Evolutionary conservation across 92 coral and sea anemone species (phyloP).

Genomic region (Porites cylindrica): DNA sequence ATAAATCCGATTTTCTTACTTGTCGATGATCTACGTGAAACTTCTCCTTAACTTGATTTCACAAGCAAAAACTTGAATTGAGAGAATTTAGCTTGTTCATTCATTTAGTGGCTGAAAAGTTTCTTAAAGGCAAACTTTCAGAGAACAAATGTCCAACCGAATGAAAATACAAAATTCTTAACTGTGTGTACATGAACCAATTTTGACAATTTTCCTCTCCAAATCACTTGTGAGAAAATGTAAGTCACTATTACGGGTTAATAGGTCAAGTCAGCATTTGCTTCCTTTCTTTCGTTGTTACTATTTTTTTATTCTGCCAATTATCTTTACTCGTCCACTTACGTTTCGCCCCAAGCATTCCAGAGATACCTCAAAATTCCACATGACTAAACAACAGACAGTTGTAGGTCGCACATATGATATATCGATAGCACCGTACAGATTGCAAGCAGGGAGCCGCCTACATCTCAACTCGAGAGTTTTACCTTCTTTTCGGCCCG

Average conservation of each 20-base stretch:
- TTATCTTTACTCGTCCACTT: constrained; percentile 21
- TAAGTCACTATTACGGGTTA: not conserved
- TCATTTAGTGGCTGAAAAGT: no score
- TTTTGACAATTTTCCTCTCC: not conserved
- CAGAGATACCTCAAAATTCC: constrained; percentile 18
- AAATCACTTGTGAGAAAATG: not conserved
- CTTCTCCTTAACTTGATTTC: no score
- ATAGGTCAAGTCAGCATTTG: constrained; percentile 22
- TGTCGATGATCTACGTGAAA: no score
- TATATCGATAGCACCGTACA: not conserved
- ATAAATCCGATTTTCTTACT: no score
- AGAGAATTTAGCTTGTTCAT: no score
- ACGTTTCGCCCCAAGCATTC: constrained; percentile 44
- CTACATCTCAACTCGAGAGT: not conserved
- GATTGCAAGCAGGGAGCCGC: not conserved
- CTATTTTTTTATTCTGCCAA: constrained; percentile 2
- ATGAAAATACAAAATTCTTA: no score
- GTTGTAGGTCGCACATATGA: not conserved
- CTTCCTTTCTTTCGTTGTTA: constrained; percentile 10
- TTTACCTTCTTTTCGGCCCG: not conserved
- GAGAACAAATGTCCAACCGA: no score
- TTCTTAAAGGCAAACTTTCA: no score
- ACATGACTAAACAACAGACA: constrained; percentile 13
- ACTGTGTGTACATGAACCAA: no score
- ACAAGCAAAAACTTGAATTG: no score